Conservation (phyloP, 1,140 invertebrate species). For the Drosophila elegans region DNA sequence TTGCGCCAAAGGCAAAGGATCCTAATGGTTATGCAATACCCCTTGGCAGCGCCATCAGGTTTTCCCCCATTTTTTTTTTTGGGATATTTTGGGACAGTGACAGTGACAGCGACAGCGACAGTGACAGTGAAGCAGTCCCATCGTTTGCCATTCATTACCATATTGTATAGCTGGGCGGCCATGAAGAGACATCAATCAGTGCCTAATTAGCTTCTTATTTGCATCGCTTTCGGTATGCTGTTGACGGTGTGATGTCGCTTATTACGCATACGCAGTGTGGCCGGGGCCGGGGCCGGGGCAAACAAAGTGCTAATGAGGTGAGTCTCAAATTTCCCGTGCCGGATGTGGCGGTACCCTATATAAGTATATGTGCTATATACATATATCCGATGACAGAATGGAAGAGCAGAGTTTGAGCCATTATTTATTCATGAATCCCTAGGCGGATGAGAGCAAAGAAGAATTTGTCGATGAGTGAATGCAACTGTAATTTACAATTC, state of each 20-base stretch:
- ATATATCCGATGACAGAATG: conserved; percentile 13
- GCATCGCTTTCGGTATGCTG: conserved; percentile 22
- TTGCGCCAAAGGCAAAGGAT: not conserved
- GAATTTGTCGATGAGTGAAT: conserved; percentile 38
- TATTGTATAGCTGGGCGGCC: conserved; percentile 11
- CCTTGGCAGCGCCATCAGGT: not conserved
- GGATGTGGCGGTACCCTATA: too few relatives aligned
- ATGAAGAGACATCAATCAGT: conserved; percentile 43
- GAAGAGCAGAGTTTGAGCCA: conserved; percentile 10
- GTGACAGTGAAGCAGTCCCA: too few relatives aligned
- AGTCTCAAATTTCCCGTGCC: conserved; percentile 35
- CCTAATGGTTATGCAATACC: conserved; percentile 8
- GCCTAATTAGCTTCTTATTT: conserved; percentile 56
- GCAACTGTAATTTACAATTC: conserved; percentile 38
- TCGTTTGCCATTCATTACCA: conserved; percentile 12
- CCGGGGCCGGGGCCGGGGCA: conserved; percentile 14
- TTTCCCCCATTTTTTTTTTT: conserved; percentile 6
- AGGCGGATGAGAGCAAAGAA: not conserved
- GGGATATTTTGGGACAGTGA: not conserved
- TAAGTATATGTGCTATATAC: not conserved
- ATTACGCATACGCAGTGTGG: conserved; percentile 44
- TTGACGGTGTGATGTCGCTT: conserved; percentile 16
- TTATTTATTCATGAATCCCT: conserved; percentile 46
- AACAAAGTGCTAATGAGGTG: conserved; percentile 54
- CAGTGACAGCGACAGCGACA: too few relatives aligned